Base-by-base conservation (phyloP, 2,888 invertebrate species). In the Oligia strigilis region DNA sequence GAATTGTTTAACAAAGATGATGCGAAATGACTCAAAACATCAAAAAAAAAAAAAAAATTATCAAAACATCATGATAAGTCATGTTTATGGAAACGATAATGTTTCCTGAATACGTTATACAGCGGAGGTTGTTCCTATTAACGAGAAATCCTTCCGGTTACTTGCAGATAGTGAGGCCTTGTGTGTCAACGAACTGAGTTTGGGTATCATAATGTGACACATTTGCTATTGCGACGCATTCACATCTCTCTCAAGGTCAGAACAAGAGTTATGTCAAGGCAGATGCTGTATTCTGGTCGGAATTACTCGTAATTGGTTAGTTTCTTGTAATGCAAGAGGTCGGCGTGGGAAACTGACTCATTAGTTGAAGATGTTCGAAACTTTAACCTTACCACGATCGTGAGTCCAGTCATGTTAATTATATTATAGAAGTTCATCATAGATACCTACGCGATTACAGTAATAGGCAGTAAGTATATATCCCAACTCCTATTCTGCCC, bases 151-250 rank as follows among this genome's bases (percentile, higher is more conserved):
- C 88, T 91, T 91, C 91, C 90, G 88, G 80, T 81, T 86, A 67
- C 86, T 81, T 23, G n/a, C 65, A 84, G 87, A 90, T 91, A 89
- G 66, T 69, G 80, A 73, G 77, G 77, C 90, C 90, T 90, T 86
- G 86, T 6, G 71, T 82, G 86, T 77, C 88, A 82, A 84, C 82
- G 88, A 87, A 86, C 90, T 85, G 77, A 84, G 80, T 87, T 87
- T 90, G 81, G 87, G 60, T 80, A 81, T 69, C 77, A 40, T 52
- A 23, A 74, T 49, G 73, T 84, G 78, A 83, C 87, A 89, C 77
- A 85, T 88, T 90, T 89, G 83, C 83, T 90, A 84, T 78, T 82
- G 82, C 88, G 90, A 87, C 86, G 88, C 84, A 88, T 88, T 70
- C 1, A 43, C 65, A 75, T 75, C 77, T 83, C 81, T 78, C 77